Evolutionary conservation across 2,113 vertebrate species (phyloP), one percentile per base, ranked within the genome.

Genomic region (Oncorhynchus masou): DNA sequence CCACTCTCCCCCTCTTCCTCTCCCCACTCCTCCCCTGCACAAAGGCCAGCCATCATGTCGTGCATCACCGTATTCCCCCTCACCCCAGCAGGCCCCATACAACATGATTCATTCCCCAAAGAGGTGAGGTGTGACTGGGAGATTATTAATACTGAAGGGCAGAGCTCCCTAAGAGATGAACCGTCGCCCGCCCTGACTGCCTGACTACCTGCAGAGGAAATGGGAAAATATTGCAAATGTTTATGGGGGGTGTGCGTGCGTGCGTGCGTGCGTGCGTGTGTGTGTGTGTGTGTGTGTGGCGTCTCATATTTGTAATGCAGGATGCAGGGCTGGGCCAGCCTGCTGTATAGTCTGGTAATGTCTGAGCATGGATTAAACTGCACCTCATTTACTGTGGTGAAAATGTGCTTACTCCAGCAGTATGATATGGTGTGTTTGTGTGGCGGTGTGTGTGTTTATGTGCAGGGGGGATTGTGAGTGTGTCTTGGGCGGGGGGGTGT

Each of bases 111-210:
- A 90, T 91, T 76, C 83, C 77, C 13, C 77, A 75, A 74, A 80
- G 71, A 75, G 51, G 79, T 84, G 82, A 88, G 87, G 81, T 87
- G 88, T 84, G 85, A 84, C 25, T 66, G 73, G 78, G 68, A 83
- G 83, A 89, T 91, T 85, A 92, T 91, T 89, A 88, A 78, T 76
- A 77, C 83, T 85, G 85, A 90, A 86, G 79, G 82, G 81, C 83
- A 84, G 66, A 83, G 75, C 70, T 74, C 77, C 74, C 68, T 64
- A 49, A 57, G 85, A 88, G 84, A 90, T 84, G 59, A 85, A 87
- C 83, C 75, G 87, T 78, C 9, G 64, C 64, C 64, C 13, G 16
- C 16, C 13, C 13, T 27, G 24, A 27, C 65, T 67, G 65, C 4
- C 54, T 57, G 34, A 34, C 34, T 34, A 34, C 34, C 34, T 34